Percentiles rank a stretch among this genome's conserved stretches.
Evolutionary conservation across 2,888 invertebrate genomes (phyloP).

Genomic region (Ectemnius lituratus): DNA sequence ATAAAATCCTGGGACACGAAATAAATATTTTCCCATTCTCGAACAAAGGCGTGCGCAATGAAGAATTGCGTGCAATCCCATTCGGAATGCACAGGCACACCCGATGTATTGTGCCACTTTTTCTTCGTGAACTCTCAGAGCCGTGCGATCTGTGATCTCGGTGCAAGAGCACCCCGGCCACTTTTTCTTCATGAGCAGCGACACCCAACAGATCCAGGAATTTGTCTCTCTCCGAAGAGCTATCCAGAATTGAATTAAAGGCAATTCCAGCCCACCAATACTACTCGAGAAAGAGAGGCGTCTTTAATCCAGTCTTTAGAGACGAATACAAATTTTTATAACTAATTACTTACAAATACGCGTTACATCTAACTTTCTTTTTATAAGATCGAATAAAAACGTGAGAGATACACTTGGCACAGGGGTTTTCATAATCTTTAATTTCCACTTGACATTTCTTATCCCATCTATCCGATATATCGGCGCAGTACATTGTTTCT

Average conservation of each 20-base stretch:
- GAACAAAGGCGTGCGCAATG: too few species aligned
- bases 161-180: slow-evolving; percentile 15
- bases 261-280: too few species aligned
- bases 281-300: too few species aligned
- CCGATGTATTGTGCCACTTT: not conserved
- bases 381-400: too few species aligned
- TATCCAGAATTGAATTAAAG: not conserved
- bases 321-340: too few species aligned
- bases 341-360: too few species aligned
- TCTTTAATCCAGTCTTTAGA: too few species aligned
- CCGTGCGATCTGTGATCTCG: slow-evolving; percentile 21
- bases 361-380: too few species aligned
- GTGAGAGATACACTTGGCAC: not conserved
- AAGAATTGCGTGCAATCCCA: too few species aligned
- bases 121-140: slow-evolving; percentile 21
- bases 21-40: too few species aligned
- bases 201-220: slow-evolving; percentile 28
- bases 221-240: slow-evolving; percentile 8
- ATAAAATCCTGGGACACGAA: too few species aligned
- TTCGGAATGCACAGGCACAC: not conserved
- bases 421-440: not conserved
- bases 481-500: slow-evolving; percentile 61
- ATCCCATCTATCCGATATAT: slow-evolving; percentile 58
- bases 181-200: slow-evolving; percentile 55
- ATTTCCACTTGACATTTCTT: not conserved